A percentile compares a stretch with the other conserved stretches of the same genome.
Evolutionary conservation across 2,888 invertebrate genomes (phyloP).

Genomic region (Taphrorychus bicolor): DNA sequence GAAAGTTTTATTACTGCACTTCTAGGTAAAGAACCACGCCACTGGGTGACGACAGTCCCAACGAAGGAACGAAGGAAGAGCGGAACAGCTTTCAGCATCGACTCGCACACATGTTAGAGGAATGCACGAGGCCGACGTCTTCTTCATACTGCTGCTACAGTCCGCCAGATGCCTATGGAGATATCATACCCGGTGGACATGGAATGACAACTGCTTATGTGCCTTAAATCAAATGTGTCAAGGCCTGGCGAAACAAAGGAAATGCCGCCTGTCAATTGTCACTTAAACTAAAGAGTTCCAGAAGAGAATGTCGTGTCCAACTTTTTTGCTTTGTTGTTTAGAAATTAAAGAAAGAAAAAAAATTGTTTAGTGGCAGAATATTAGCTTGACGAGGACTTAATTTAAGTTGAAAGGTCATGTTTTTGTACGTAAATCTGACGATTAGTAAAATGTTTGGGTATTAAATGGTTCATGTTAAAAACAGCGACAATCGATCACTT

Average conservation of each 20-base stretch:
- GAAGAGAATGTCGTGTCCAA: not conserved
- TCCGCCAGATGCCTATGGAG: slow-evolving; percentile 57
- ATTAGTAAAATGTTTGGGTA: too few relatives aligned
- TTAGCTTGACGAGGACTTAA: too few relatives aligned
- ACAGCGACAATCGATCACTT: too few relatives aligned
- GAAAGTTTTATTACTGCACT: not conserved
- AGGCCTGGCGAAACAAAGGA: slow-evolving; percentile 6
- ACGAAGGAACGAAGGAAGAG: slow-evolving; percentile 13
- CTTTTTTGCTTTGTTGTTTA: not conserved
- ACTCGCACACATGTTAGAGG: slow-evolving; percentile 39
- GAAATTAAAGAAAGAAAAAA: too few relatives aligned
- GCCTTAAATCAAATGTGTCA: slow-evolving; percentile 55
- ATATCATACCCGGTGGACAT: slow-evolving; percentile 56
- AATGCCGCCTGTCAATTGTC: slow-evolving; percentile 4
- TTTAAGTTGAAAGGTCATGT: too few relatives aligned
- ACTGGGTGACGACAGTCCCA: too few relatives aligned
- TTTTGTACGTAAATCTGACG: too few relatives aligned
- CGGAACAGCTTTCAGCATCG: slow-evolving; percentile 33
- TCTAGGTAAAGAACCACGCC: not conserved
- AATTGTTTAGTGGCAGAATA: too few relatives aligned
- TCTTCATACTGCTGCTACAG: slow-evolving; percentile 44
- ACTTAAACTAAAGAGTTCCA: not conserved
- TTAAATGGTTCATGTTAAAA: too few relatives aligned
- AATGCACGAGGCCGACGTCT: slow-evolving; percentile 46
- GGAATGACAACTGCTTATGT: slow-evolving; percentile 55